A percentile compares a stretch with the other conserved stretches of the same genome.
These are phyloP conservation scores for Phymatocera aterrima DNA, from an alignment of 2,888 invertebrate species.

Conservation along the genomic window DNA sequence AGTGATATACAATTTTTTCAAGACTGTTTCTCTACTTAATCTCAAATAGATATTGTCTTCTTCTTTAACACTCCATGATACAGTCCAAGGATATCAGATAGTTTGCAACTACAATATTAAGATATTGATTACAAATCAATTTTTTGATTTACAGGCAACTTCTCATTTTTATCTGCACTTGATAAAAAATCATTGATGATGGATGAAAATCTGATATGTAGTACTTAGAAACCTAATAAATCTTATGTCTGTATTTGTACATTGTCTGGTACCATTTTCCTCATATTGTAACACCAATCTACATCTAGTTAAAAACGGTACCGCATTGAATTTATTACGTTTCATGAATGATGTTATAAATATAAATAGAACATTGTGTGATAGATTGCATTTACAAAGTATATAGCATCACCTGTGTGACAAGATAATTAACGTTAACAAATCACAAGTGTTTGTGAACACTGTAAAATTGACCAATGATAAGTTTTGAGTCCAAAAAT, in stretches of 20 bases:
- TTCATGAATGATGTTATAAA: neutral
- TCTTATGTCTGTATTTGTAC: neutral
- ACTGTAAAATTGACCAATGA: neutral
- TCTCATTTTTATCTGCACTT: neutral
- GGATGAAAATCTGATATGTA: constrained; percentile 9
- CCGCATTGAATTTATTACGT: neutral
- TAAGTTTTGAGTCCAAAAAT: neutral
- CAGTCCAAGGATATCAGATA: neutral
- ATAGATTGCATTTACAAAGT: neutral
- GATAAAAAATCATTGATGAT: neutral
- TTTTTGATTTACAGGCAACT: neutral
- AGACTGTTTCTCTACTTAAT: neutral
- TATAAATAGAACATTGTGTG: neutral
- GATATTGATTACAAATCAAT: neutral
- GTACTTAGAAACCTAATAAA: constrained; percentile 3
- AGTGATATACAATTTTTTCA: neutral
- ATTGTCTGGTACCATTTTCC: neutral
- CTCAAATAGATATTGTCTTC: neutral
- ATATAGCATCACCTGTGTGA: no score
- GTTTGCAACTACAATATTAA: neutral
- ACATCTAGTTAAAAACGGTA: neutral
- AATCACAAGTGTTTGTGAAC: neutral
- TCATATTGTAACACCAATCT: neutral
- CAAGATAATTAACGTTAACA: neutral
- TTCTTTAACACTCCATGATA: neutral